These are phyloP conservation scores for Xyliphius kryptos DNA, from an alignment of 2,113 vertebrate species.

Conservation along the genomic window DNA sequence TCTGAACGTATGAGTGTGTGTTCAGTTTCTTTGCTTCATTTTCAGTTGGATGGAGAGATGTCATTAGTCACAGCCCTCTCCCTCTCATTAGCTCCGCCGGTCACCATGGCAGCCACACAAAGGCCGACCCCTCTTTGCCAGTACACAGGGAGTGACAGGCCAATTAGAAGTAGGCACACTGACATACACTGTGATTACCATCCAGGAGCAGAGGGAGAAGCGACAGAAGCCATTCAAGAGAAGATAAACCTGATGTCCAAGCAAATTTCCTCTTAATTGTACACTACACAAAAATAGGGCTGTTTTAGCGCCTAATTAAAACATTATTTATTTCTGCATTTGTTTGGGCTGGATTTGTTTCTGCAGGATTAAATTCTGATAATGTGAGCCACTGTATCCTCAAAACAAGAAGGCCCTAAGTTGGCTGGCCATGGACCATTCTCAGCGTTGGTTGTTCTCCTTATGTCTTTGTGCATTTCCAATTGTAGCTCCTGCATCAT, in stretches of 20 bases:
- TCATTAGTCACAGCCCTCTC: slow-evolving; percentile 69
- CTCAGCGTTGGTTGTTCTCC: too few species aligned
- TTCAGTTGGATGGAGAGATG: slow-evolving; percentile 65
- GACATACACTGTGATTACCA: slow-evolving; percentile 66
- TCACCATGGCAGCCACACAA: slow-evolving; percentile 67
- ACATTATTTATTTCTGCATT: too few species aligned
- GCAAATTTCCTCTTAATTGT: not conserved
- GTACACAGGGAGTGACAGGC: slow-evolving; percentile 61
- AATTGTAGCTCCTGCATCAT: too few species aligned
- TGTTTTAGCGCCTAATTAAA: too few species aligned
- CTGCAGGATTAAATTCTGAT: too few species aligned
- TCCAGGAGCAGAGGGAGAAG: slow-evolving; percentile 38
- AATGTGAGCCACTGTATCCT: too few species aligned
- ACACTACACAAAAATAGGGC: not conserved
- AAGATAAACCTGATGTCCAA: slow-evolving; percentile 21
- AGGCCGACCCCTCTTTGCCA: slow-evolving; percentile 50
- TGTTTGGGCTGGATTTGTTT: too few species aligned
- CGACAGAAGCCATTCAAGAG: slow-evolving; percentile 16
- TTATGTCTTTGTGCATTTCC: too few species aligned
- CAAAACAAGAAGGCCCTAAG: too few species aligned
- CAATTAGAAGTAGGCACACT: slow-evolving; percentile 65
- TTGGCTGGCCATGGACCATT: too few species aligned
- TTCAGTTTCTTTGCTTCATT: slow-evolving; percentile 5
- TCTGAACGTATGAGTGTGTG: not conserved
- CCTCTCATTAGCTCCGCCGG: slow-evolving; percentile 64